Base-by-base conservation (phyloP, 2,113 vertebrate species). In the Ceratotherium simum region DNA sequence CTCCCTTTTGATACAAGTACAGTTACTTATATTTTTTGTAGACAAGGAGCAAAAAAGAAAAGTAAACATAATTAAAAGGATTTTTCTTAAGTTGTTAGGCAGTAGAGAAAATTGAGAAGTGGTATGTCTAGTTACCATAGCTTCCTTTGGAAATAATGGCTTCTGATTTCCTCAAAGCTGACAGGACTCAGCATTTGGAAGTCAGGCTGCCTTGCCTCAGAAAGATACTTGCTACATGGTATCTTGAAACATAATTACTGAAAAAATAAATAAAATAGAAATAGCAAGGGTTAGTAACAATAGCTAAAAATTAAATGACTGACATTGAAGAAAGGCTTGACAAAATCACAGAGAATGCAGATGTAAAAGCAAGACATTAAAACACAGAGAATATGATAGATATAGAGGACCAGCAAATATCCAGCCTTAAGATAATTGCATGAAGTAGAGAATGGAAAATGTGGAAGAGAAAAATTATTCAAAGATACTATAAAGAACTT, bases 81-180 rank as follows among this genome's bases (percentile, higher is more conserved):
- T 62, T 92, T n/a, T 84, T 8, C 25, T 7, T 86, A 29, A 75
- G 69, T 1, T 73, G 58, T 80, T 76, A 92, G 3, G 13, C 13
- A 69, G 48, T 16, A 54, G 36, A 96, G 81, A 67, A 92, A 73
- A 6, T 70, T 62, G 58, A 33, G 14, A 18, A 92, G 18, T 78
- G 95, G 39, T 87, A 16, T 60, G 48, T 96, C 51, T 64, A 62
- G 96, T 93, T 90, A 16, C 42, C 85, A 51, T 51, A 39, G 79
- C 75, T 86, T 86, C 13, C 31, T 85, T 96, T 42, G 56, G 27
- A 70, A 94, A 87, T 85, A 92, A 31, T 69, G 72, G 12, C 33
- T 72, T 81, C 87, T 11, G 85, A 51, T 95, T 97, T 98, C 51
- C 16, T 94, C 4, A 64, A 5, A 90, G 51, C 36, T 90, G n/a